Percentiles rank a stretch among this genome's conserved stretches.
Conservation (phyloP, 2,797 vertebrate genomes). For the Tapera naevia region DNA sequence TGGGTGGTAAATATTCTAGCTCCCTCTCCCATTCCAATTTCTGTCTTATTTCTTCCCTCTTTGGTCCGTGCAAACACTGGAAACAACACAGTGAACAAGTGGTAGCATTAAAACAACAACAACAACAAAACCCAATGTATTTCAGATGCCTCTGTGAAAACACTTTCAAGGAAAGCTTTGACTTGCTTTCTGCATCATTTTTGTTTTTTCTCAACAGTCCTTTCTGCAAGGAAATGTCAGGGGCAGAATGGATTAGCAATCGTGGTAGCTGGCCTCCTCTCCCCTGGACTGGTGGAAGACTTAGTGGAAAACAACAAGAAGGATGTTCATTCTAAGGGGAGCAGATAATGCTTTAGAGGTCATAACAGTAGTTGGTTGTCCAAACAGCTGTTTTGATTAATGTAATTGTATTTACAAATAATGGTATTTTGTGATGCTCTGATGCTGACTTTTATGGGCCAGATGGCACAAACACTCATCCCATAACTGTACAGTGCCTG, state of each 20-base stretch:
- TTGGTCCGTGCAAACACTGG: background rate
- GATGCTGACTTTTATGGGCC: background rate
- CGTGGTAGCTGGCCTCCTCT: background rate
- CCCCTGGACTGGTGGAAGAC: background rate
- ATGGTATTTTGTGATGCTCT: background rate
- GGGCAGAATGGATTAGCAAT: background rate
- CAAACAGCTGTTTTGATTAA: background rate
- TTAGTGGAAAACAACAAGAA: background rate
- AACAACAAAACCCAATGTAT: background rate
- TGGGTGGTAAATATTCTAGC: conserved; percentile 38
- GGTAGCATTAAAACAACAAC: background rate
- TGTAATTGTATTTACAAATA: background rate
- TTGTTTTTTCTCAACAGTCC: background rate
- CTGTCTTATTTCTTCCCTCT: background rate
- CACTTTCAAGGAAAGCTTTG: conserved; percentile 42
- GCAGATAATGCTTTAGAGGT: background rate
- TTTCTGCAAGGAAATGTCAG: background rate
- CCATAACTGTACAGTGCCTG: background rate
- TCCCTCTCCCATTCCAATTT: background rate
- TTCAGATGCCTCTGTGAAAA: conserved; percentile 19
- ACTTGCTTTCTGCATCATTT: background rate
- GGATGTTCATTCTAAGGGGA: background rate
- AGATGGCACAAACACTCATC: background rate
- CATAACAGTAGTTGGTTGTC: background rate
- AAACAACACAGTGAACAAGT: conserved; percentile 32